A percentile compares a stretch with the other conserved stretches of the same genome.
phyloP scores from a whole-genome alignment of 2,797 vertebrate genomes.

The Balearica regulorum region DNA sequence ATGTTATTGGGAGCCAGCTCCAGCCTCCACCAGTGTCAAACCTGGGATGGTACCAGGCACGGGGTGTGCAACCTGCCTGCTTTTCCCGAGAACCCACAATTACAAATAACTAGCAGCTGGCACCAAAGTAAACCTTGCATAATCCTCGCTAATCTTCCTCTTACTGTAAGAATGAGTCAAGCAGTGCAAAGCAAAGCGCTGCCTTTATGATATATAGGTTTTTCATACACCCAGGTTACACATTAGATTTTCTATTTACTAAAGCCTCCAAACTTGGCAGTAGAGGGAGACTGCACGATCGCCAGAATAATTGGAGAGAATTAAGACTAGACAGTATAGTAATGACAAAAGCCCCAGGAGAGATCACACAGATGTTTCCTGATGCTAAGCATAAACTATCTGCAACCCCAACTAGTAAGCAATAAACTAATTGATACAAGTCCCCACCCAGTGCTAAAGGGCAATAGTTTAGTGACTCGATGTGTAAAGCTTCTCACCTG shows the following conservation, averaged over 20 bases:
- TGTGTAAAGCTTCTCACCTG: background rate
- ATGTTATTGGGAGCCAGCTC: fast-evolving
- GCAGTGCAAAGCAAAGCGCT: background rate
- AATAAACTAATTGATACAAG: background rate
- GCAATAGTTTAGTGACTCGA: background rate
- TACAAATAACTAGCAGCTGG: background rate
- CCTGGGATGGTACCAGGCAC: background rate
- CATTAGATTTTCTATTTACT: background rate
- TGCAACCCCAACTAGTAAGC: background rate
- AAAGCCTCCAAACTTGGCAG: conserved; percentile 21
- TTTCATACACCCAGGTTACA: background rate
- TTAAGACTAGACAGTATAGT: background rate
- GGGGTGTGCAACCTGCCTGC: background rate
- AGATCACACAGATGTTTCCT: background rate
- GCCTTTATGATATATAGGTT: background rate
- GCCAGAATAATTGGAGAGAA: conserved; percentile 2
- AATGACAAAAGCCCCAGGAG: background rate
- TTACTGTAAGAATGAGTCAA: background rate
- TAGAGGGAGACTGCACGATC: background rate
- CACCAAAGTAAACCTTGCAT: background rate
- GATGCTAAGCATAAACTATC: background rate
- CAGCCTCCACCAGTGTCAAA: background rate
- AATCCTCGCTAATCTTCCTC: background rate
- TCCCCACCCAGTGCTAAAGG: background rate
- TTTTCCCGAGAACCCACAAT: background rate